Evolutionary conservation across 2,113 vertebrate genomes (phyloP), one percentile per base, ranked within the genome.

Genomic region (Aplodontia rufa): DNA sequence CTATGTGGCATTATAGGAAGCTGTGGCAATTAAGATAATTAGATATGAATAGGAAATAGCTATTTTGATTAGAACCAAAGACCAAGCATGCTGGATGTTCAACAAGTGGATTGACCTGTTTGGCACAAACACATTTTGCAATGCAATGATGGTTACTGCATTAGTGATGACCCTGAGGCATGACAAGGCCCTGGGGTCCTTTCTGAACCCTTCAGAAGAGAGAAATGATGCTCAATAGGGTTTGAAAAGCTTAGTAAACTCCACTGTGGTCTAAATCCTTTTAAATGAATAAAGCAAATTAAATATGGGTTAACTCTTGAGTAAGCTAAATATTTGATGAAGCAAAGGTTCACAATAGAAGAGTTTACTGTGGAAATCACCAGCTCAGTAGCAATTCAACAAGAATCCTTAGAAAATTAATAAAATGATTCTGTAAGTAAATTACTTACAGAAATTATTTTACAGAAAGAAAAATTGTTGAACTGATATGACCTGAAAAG

Each of bases 21-120:
- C 80, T 92, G 87, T 80, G 74, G 90, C 60, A 94, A 96, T 97
- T 95, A 93, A 96, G 95, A 97, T 87, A 94, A 96, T 95, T 94
- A 97, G 84, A 93, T 82, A 81, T 68, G 53, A 94, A 87, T 55
- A 90, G 86, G 93, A 98, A 98, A 92, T n/a, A 47, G 66, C 37
- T 94, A 71, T 95, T 82, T 79, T 96, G 95, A 94, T 96, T 96
- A 97, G 64, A 80, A 74, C 49, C 89, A 87, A 93, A 96, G 75
- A 75, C 28, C 58, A 13, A 42, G 66, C 30, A 53, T 37, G 47
- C 75, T 84, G 53, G 40, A 79, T 49, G 64, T 81, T 82, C 58
- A 49, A 45, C 66, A 74, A 90, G 82, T 19, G 64, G 58, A 66
- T 37, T n/a, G 37, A n/a, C 17, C 13, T 53, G 40, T 93, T 87